Conservation (phyloP, 2,113 vertebrate genomes). For the Fulmarus glacialis region DNA sequence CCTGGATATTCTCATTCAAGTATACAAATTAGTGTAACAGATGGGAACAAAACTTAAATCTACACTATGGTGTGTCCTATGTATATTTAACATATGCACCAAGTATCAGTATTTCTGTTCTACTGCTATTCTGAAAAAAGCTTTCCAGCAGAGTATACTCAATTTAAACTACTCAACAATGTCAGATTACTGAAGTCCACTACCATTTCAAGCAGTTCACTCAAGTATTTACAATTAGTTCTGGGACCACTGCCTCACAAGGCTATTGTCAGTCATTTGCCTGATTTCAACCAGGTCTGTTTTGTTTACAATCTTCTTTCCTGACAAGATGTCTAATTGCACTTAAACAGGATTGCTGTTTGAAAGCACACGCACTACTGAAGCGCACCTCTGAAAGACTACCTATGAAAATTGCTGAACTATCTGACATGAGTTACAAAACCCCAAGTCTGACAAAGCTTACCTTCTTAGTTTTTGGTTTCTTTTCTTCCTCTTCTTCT, state of each 20-base stretch:
- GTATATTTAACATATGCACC: background rate
- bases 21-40: accelerated
- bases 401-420: accelerated
- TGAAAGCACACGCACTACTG: background rate
- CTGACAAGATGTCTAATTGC: background rate
- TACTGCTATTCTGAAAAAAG: background rate
- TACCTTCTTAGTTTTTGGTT: slow-evolving; percentile 96
- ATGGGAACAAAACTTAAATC: background rate
- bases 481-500: slow-evolving; percentile 94
- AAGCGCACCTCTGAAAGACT: background rate
- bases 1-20: background rate
- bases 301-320: background rate
- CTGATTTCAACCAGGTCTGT: background rate
- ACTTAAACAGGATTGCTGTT: background rate
- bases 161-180: background rate
- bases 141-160: background rate
- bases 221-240: background rate
- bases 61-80: accelerated
- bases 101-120: background rate
- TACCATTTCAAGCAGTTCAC: background rate
- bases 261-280: background rate
- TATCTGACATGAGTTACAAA: accelerated
- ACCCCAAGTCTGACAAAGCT: background rate
- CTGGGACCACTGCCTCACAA: background rate
- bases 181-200: background rate